These are phyloP conservation scores for Willowsia nigromaculata DNA, from an alignment of 2,888 invertebrate genomes.

Conservation along the genomic window DNA sequence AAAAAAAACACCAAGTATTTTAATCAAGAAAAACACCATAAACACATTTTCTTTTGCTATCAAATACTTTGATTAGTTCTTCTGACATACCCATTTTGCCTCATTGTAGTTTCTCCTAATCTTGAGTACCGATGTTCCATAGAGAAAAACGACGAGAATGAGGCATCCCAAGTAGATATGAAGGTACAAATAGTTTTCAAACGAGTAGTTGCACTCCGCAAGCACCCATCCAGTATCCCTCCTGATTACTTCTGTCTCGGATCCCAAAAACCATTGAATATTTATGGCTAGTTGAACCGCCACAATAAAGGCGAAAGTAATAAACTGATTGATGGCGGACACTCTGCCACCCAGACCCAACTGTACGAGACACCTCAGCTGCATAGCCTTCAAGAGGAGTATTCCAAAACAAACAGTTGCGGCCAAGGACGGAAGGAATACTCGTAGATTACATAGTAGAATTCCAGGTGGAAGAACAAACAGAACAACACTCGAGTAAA, in stretches of 20 bases:
- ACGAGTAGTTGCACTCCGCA: conserved; percentile 79
- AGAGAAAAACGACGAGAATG: conserved; percentile 79
- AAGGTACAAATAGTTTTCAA: conserved; percentile 79
- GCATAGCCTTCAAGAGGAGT: conserved; percentile 80
- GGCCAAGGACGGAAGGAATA: conserved; percentile 80
- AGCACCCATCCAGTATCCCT: conserved; percentile 62
- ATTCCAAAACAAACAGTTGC: conserved; percentile 80
- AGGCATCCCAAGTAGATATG: conserved; percentile 79
- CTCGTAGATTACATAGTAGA: conserved; percentile 79
- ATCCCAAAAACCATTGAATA: conserved; percentile 79
- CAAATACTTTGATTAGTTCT: background rate
- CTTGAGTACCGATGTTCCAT: conserved; percentile 79
- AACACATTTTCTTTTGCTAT: conserved; percentile 12
- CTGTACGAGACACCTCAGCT: conserved; percentile 80
- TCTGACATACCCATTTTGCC: conserved; percentile 79
- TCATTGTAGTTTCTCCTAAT: conserved; percentile 80
- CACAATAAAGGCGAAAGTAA: conserved; percentile 79
- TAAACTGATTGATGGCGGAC: conserved; percentile 79
- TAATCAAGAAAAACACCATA: conserved; percentile 15
- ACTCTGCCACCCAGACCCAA: conserved; percentile 80
- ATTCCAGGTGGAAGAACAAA: conserved; percentile 80
- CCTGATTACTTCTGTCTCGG: conserved; percentile 70
- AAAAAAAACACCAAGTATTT: conserved; percentile 16
- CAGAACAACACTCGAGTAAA: conserved; percentile 79
- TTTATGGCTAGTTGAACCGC: conserved; percentile 79